Percentiles rank a stretch among this genome's conserved stretches.
Conservation (phyloP, 2,888 invertebrate species). For the Lypha dubia region DNA sequence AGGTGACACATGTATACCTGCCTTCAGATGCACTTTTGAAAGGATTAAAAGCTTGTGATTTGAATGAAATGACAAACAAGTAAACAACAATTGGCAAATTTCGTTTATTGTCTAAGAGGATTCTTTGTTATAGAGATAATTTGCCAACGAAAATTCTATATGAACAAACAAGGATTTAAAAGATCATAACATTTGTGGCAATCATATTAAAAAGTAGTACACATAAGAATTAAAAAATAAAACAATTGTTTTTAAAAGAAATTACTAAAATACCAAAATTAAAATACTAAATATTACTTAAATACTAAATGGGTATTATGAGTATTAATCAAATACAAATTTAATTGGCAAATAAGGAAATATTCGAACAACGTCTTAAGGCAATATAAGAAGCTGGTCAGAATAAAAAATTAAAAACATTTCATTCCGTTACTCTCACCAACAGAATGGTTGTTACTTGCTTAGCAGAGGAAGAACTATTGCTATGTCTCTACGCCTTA, state of each 20-base stretch:
- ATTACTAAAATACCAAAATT: neutral
- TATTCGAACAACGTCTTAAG: neutral
- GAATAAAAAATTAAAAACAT: too few species aligned
- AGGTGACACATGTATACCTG: slow-evolving; percentile 1
- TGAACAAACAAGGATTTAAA: slow-evolving; percentile 26
- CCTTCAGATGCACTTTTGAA: slow-evolving; percentile 18
- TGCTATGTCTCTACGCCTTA: too few species aligned
- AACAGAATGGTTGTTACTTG: too few species aligned
- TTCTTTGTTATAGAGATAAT: slow-evolving; percentile 34
- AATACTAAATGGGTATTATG: neutral
- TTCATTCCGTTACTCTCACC: too few species aligned
- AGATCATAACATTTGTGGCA: slow-evolving; percentile 25
- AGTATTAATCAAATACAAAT: neutral
- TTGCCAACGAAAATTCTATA: slow-evolving; percentile 36
- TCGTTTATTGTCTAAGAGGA: slow-evolving; percentile 10
- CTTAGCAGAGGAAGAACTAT: too few species aligned
- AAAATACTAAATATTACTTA: neutral
- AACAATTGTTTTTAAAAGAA: neutral
- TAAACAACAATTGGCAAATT: slow-evolving; percentile 22
- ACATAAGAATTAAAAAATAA: neutral
- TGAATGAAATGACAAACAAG: slow-evolving; percentile 23
- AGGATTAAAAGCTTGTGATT: slow-evolving; percentile 43
- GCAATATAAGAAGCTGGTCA: neutral
- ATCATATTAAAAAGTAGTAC: neutral
- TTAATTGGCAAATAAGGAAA: neutral